Base-by-base conservation (phyloP, 2,113 vertebrate species). In the Anoura caudifer region DNA sequence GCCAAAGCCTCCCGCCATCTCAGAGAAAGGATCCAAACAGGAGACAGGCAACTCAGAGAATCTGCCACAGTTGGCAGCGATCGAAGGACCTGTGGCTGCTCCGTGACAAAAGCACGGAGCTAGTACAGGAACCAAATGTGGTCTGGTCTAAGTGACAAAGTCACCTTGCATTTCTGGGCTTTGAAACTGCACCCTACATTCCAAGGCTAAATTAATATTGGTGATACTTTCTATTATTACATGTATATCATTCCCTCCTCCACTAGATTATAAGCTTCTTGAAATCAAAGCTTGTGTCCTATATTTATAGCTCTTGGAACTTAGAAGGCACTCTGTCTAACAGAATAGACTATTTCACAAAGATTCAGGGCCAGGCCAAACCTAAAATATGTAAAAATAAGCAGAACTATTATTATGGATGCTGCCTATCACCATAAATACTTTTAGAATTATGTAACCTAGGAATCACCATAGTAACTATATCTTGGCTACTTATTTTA, bases 1-100 rank as follows among this genome's bases (percentile, higher is more conserved):
- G 54, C 36, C 91, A 94, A 77, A 82, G 2, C 13, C 72, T 73
- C 45, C 63, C 33, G 47, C 52, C 5, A 4, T 54, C 45, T 92
- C 94, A 54, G 75, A 95, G 79, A 91, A 94, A 95, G 69, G 38
- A 95, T 92, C 81, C 59, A 73, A 94, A 94, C 50, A 87, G 87
- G 85, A 95, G 80, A 85, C 76, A 92, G 84, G 52, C 65, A 91
- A 15, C 72, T 63, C 67, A 80, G 13, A 67, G 70, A 70, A 82
- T 88, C 94, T 96, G 84, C 67, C 33, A 15, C 5, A 47, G 50
- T 20, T 94, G 85, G 81, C 81, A 85, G 76, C 33, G 15, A 14
- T 77, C 41, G 33, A 52, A 76, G 17, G 41, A 33, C 75, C 81
- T 73, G 80, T 11, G 69, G 67, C 61, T 83, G 88, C 33, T 70